Base-by-base conservation (phyloP, 1,140 invertebrate genomes). In the Hycleus phaleratus region DNA sequence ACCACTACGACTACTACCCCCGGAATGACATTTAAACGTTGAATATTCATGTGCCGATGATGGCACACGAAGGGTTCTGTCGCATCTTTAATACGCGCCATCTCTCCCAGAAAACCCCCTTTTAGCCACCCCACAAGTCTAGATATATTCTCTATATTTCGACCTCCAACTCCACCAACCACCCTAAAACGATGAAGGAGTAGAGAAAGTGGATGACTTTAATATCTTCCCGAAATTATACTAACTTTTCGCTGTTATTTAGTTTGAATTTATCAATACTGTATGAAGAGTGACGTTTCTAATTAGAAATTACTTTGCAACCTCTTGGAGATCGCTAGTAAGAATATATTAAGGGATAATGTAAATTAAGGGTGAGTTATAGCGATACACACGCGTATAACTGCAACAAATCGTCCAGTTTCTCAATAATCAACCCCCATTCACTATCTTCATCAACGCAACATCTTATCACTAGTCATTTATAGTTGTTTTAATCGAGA, bases 401-500 rank as follows among this genome's bases (percentile, higher is more conserved):
- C 18, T 18, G 18, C 18, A 18, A 18, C 32, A 4, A 4, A 5
- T 32, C 7, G 32, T 32, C 32, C 32, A 32, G 32, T 18, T 52
- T 52, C 26, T 52, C 26, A 26, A 42, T 45, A 10, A 11, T 25
- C n/a, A 18, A 18, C 18, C 18, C 53, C 7, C 0, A 2, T 32
- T 32, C 7, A 7, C 32, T 44, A 55, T 63, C 61, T 63, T 63
- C 18, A 18, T 18, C 18, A 63, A 59, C 58, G 54, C 52, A 32
- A 32, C 32, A 59, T 59, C 58, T 60, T 52, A 56, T 56, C 52
- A 53, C 59, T 57, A 62, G 59, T 62, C 59, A 62, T 62, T 62
- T 62, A 62, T 62, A 62, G 61, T 62, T 62, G 50, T 59, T 62
- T 62, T 59, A 62, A 62, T 52, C 53, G 58, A 47, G 54, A 7